Percentiles rank a stretch among this genome's conserved stretches.
phyloP scores from a whole-genome alignment of 2,888 invertebrate species.

The Griposia aprilina region DNA sequence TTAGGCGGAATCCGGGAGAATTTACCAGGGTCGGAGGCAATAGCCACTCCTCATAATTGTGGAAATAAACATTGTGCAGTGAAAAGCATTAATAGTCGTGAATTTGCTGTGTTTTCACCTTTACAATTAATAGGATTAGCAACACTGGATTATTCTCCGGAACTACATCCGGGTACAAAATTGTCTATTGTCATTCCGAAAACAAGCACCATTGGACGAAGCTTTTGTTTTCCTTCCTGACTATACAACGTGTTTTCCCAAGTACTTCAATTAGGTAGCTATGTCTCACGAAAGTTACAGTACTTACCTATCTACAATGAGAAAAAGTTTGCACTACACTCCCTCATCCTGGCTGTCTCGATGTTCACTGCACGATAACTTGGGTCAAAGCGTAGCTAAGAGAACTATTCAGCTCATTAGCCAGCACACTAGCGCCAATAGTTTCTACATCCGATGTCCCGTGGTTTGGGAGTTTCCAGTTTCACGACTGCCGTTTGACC shows the following conservation, averaged over 20 bases:
- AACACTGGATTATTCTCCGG: no score
- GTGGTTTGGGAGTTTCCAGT: slow-evolving; percentile 48
- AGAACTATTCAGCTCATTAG: slow-evolving; percentile 53
- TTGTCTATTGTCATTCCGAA: no score
- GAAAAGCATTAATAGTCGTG: not conserved
- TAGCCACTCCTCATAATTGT: no score
- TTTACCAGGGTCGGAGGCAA: no score
- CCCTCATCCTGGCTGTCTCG: not conserved
- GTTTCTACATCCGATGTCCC: slow-evolving; percentile 32
- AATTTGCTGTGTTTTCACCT: no score
- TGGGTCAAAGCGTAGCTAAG: slow-evolving; percentile 27
- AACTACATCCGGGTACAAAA: no score
- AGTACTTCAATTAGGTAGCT: no score
- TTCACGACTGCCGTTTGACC: slow-evolving; percentile 36
- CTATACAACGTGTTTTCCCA: no score
- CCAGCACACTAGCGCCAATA: slow-evolving; percentile 26
- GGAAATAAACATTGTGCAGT: not conserved
- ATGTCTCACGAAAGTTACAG: not conserved
- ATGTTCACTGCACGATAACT: slow-evolving; percentile 18
- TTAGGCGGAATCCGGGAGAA: no score
- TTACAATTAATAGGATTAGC: no score
- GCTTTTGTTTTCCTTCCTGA: no score
- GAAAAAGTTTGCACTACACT: slow-evolving; percentile 2
- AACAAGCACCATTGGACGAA: no score
- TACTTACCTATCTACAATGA: not conserved